Evolutionary conservation across 2,888 invertebrate species (phyloP), one percentile per base, ranked within the genome.

Genomic region (Altica lythri): DNA sequence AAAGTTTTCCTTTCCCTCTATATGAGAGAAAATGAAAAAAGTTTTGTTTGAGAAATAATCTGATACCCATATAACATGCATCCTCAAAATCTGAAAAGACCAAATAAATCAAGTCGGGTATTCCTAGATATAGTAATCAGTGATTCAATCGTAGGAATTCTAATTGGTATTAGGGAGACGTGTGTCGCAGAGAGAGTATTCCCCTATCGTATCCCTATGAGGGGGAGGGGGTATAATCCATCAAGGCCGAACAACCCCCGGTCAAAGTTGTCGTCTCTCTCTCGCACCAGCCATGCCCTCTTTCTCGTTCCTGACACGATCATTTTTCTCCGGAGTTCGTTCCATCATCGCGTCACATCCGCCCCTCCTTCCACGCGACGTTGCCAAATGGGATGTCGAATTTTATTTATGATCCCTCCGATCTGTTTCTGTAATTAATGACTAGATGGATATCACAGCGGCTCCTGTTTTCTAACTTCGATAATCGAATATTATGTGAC

Each of bases 261-360:
- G 82, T 82, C 82, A 81, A 81, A 78, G 79, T 80, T 80, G 79
- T 79, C 81, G 80, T 81, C 82, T 80, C 81, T 81, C 75, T 73
- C 76, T 66, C 62, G 51, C 61, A 54, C 65, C 52, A 55, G 59
- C 58, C 72, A 68, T 78, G 19, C 68, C 59, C 61, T 65, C 67
- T 59, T 64, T 61, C 64, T 66, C 68, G 61, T 56, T 61, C 71
- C 75, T 79, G 75, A 75, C 83, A 81, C 81, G 83, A 84, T 84
- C 84, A 84, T 85, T 85, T 85, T 85, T 85, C 84, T 84, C 82
- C 82, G 72, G 81, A 82, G 82, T 82, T 78, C 84, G 83, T 82
- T 84, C 84, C 84, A 84, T 85, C 85, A 85, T 84, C 84, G 83
- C 84, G 84, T 84, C 85, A 84, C 82, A 82, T 80, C 80, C 77